Base-by-base conservation (phyloP, 1,140 invertebrate species). In the Rhyzopertha dominica region DNA sequence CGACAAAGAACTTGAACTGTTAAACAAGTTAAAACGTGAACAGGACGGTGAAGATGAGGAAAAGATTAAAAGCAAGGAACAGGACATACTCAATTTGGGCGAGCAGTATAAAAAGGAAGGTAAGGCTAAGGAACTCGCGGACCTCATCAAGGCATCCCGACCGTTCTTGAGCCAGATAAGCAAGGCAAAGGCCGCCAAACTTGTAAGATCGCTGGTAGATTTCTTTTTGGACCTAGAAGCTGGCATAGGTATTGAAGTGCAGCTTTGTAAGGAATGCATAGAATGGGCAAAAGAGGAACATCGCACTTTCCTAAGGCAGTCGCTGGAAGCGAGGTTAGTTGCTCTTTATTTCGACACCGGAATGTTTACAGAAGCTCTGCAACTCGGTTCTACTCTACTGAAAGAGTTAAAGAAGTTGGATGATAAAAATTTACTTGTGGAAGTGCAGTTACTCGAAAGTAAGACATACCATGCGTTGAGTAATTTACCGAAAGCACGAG, bases 251-350 rank as follows among this genome's bases (percentile, higher is more conserved):
- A 87, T 90, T 43, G 93, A 91, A 75, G 84, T 87, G 22, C 86
- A 92, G 68, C 71, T 93, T 25, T 90, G 85, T 65, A 87, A 94
- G 73, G 95, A 99, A 73, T 98, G 95, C 72, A 99, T 99, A 74
- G 90, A 96, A 74, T 99, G 96, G 96, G 95, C 97, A 13, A 95
- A 96, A 68, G 85, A 94, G 67, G 95, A 99, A 65, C 88, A 93
- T 47, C 80, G 96, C 53, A 98, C 92, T 13, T 99, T 98, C 71
- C 73, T 99, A 16, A 76, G 97, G 59, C 97, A 99, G 70, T 92
- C 92, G 5, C 70, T 99, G 50, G 94, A 99, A 71, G 86, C 92
- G 1, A 75, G 94, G 59, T 74, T 98, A 14, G 86, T 98, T 61
- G 89, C 93, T 7, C 74, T 98, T 9, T 97, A 94, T 67, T 96